Base-by-base conservation (phyloP, 2,797 vertebrate species). In the Microhierax caerulescens region DNA sequence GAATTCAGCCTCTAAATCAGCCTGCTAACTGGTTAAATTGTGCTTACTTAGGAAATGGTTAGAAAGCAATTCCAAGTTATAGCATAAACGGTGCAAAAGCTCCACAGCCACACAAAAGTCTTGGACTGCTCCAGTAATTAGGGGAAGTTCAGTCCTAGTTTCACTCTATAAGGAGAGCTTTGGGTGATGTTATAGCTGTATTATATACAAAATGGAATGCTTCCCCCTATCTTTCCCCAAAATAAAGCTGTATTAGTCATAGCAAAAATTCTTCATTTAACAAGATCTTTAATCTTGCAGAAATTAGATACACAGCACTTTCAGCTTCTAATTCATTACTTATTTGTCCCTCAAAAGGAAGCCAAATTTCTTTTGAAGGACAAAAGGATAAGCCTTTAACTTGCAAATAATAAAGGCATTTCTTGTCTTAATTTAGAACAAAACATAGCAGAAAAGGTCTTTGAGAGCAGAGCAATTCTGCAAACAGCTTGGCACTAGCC, bases 1-100 rank as follows among this genome's bases (percentile, higher is more conserved):
- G 67, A 90, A 92, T 85, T 92, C 81, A 82, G 72, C 64, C 68
- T 85, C 77, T 92, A 93, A 93, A 82, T 90, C 75, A 83, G 41
- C 50, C 51, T 76, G 47, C n/a, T 94, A 85, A 76, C 51, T 19
- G 16, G 65, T 84, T 89, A 94, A 87, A 92, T 41, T 85, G 15
- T 54, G 63, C 48, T 90, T 85, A 27, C 47, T 59, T 79, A 74
- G 60, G 69, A 94, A 93, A 90, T n/a, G 19, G 34, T 47, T 79
- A 93, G 77, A 93, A 94, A 93, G 80, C 17, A 78, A 86, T 74
- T 88, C 51, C 39, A 69, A 85, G 59, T 86, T 70, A 90, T 2
- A 84, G 73, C 43, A 73, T n/a, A 94, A 86, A 85, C 47, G 88
- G 50, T 94, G 43, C 11, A 80, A 73, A 93, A 90, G 77, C 70